Percentiles rank a stretch among this genome's conserved stretches.
Evolutionary conservation across 2,888 invertebrate species (phyloP).

Genomic region (Trimorus sp.): DNA sequence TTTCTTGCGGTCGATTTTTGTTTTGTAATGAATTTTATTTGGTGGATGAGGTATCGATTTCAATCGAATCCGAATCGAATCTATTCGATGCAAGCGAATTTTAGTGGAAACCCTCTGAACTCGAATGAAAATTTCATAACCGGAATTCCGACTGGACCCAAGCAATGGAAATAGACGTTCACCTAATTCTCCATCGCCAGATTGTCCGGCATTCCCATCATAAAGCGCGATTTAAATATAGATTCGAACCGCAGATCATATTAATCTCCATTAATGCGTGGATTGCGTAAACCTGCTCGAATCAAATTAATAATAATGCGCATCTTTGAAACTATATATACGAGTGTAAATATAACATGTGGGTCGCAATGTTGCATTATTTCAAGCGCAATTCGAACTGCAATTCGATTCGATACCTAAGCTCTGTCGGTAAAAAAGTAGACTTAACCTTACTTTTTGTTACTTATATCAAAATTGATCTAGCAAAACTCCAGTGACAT

Average conservation of each 20-base stretch:
- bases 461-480: too few relatives aligned
- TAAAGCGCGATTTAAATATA: slow-evolving; percentile 43
- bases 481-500: too few relatives aligned
- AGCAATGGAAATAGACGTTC: slow-evolving; percentile 33
- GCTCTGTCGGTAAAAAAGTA: too few relatives aligned
- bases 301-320: slow-evolving; percentile 58
- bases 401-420: not conserved
- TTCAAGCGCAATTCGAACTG: slow-evolving; percentile 26
- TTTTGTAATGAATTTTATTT: too few relatives aligned
- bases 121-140: not conserved
- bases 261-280: slow-evolving; percentile 52
- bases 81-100: too few relatives aligned
- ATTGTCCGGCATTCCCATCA: slow-evolving; percentile 39
- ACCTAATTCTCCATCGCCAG: slow-evolving; percentile 33
- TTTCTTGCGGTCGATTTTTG: too few relatives aligned
- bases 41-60: too few relatives aligned
- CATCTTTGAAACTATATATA: slow-evolving; percentile 54
- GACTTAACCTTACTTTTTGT: too few relatives aligned
- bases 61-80: too few relatives aligned
- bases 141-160: not conserved
- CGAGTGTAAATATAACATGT: slow-evolving; percentile 55
- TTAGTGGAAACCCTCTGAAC: too few relatives aligned
- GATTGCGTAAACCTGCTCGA: slow-evolving; percentile 47
- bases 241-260: slow-evolving; percentile 37
- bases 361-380: slow-evolving; percentile 41